These are phyloP conservation scores for Magallana nippona DNA, from an alignment of 2,888 invertebrate genomes.

Conservation along the genomic window DNA sequence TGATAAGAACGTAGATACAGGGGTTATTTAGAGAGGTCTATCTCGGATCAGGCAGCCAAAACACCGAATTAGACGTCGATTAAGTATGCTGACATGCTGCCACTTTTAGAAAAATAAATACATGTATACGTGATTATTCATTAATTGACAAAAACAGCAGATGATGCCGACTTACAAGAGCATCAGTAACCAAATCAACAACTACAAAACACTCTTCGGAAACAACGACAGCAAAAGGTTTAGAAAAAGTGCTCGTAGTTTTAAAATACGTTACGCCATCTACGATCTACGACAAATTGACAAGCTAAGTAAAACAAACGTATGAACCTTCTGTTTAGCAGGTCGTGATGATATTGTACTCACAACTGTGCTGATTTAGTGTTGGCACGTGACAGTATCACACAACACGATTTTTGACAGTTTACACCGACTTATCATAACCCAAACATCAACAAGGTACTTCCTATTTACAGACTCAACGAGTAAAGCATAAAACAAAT, in stretches of 20 bases:
- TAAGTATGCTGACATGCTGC: too few relatives aligned
- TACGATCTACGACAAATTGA: background rate
- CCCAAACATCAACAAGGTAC: background rate
- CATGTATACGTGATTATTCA: too few relatives aligned
- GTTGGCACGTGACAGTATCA: constrained; percentile 30
- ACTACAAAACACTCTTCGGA: too few relatives aligned
- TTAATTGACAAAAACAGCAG: too few relatives aligned
- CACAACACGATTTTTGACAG: constrained; percentile 22
- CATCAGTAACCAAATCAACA: too few relatives aligned
- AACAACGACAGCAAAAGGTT: too few relatives aligned
- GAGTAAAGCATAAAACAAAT: background rate
- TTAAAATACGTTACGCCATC: background rate
- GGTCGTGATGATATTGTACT: background rate
- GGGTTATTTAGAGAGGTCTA: background rate
- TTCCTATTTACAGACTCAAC: background rate
- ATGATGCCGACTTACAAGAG: too few relatives aligned
- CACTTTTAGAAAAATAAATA: too few relatives aligned
- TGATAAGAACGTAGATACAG: background rate
- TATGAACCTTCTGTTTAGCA: background rate
- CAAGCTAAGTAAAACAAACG: constrained; percentile 10
- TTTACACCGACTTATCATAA: background rate
- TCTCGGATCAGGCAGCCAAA: background rate
- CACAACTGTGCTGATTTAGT: background rate
- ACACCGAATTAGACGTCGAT: background rate
- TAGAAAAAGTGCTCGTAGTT: too few relatives aligned